Evolutionary conservation across 2,797 vertebrate genomes (phyloP).

Genomic region (Delichon dasypus): DNA sequence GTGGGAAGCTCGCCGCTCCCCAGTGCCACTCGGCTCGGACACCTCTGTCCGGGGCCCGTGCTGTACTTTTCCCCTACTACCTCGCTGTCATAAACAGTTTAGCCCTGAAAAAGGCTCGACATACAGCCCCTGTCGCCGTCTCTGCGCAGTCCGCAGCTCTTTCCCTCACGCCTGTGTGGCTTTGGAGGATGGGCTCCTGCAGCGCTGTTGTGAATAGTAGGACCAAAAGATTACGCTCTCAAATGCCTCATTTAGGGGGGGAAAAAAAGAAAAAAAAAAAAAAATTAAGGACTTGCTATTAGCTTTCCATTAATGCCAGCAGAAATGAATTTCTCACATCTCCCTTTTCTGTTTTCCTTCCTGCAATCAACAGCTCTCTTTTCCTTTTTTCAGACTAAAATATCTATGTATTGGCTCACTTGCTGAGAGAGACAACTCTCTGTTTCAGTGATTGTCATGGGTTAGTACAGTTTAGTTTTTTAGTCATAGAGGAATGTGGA

Average conservation of each 20-base stretch:
- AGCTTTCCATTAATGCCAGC: background rate
- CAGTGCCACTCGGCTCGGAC: rapidly evolving
- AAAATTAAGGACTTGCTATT: background rate
- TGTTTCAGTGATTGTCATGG: background rate
- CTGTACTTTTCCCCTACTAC: background rate
- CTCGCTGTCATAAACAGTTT: background rate
- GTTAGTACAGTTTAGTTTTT: too few species aligned
- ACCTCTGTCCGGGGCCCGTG: rapidly evolving
- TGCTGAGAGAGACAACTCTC: background rate
- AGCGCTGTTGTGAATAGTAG: background rate
- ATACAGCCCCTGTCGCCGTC: rapidly evolving
- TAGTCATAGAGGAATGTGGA: too few species aligned
- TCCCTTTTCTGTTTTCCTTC: background rate
- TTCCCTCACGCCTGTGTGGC: background rate
- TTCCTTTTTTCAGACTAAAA: background rate
- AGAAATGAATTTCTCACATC: background rate
- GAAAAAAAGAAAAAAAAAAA: too few species aligned
- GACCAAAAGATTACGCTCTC: background rate
- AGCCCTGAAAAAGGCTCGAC: background rate
- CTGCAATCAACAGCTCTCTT: background rate
- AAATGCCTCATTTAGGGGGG: background rate
- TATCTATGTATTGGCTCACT: background rate
- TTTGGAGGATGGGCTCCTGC: background rate
- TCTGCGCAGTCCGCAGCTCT: rapidly evolving
- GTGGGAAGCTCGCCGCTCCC: rapidly evolving